Base-by-base conservation (phyloP, 2,113 vertebrate species). In the Lagopus muta region DNA sequence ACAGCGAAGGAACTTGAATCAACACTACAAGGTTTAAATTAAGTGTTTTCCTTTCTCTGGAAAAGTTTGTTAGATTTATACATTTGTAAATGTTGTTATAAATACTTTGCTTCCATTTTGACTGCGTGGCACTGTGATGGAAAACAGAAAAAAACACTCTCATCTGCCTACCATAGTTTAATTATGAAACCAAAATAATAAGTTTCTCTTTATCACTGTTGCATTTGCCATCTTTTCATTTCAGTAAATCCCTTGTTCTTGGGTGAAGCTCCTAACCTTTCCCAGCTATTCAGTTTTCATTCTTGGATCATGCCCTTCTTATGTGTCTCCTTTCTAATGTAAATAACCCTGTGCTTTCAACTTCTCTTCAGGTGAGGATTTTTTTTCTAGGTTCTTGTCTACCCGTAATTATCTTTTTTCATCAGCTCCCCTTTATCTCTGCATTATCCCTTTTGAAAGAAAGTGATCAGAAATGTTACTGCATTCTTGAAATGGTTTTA, bases 281-380 rank as follows among this genome's bases (percentile, higher is more conserved):
- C 54, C 32, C 43, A 65, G 4, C 36, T 58, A 76, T 92, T 91
- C 77, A 12, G 5, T 75, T 84, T 93, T 91, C 32, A 17, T 84
- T 18, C 43, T 79, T 82, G 62, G 38, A 90, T 89, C 45, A 28
- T 34, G 36, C 17, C 40, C 32, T 74, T 90, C 57, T 85, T 61
- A 28, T 60, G 24, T 45, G 18, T 85, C 52, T 82, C 38, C 67
- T 91, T 94, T 89, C 67, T 82, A 88, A 92, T 78, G 40, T 95
- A 90, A 95, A 95, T 89, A 92, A 77, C 15, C 8, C 32, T n/a
- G 13, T 62, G n/a, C 34, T 93, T 94, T 93, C 74, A 85, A 70
- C 21, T 73, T 82, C 61, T 76, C 36, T 89, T 89, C 62, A 92
- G 81, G 67, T 89, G 50, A 88, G 13, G 2, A 18, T 0, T 20